Base-by-base conservation (phyloP, 2,888 invertebrate species). In the Mylabris sibirica region DNA sequence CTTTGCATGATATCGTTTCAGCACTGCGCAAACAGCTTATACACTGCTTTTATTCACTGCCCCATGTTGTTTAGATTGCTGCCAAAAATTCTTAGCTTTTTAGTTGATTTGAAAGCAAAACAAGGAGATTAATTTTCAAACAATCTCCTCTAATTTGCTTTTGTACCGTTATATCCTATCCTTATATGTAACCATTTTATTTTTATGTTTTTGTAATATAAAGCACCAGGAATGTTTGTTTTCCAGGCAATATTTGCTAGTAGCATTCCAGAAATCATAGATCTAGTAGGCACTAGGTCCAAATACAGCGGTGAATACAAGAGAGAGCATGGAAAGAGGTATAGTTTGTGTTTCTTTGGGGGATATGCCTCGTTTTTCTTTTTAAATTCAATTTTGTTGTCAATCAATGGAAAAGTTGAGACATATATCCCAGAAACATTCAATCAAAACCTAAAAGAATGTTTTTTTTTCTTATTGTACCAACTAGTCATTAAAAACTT, bases 221-320 rank as follows among this genome's bases (percentile, higher is more conserved):
- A 75, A 74, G 77, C 77, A 80, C 74, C 76, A 75, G 79, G 81
- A 79, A 82, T 87, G 86, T 87, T 90, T 91, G 90, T 91, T 92
- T 53, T 93, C 88, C 93, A 97, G 97, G 98, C 98, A 90, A 97
- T 98, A 93, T 99, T 99, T 94, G 98, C 98, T 91, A 97, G 97
- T 93, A 97, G 97, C 92, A 97, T 99, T 89, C 98, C 98, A 88
- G 98, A 99, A 93, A 98, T 99, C 90, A 97, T 97, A 90, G 98
- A 98, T 91, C 96, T 99, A 90, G 95, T 98, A 91, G 97, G 98
- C 89, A 95, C 95, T 91, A 94, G 98, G 89, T 97, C 97, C 91
- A 98, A 98, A 91, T 98, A 98, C 92, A 95, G 97, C 90, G 98
- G 98, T 88, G 95, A 97, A 89, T 98, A 97, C 92, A 98, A 97